Evolutionary conservation across 1,140 invertebrate species (phyloP).

Genomic region (Drosophila sechellia): DNA sequence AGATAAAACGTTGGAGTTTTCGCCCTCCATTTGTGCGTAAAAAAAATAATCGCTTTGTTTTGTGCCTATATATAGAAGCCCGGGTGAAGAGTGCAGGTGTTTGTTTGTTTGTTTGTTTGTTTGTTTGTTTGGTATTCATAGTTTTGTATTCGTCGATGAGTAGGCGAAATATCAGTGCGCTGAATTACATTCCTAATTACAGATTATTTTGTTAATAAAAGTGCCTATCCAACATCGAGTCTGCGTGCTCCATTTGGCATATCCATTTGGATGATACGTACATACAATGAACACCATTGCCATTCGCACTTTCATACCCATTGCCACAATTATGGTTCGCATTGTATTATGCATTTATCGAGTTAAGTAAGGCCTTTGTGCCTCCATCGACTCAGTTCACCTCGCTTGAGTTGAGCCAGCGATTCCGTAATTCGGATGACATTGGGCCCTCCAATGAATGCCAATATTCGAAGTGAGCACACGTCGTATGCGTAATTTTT

Average conservation of each 20-base stretch:
- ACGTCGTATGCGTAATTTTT: constrained; percentile 42
- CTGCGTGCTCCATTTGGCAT: not conserved
- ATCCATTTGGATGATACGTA: constrained; percentile 9
- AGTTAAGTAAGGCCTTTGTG: constrained; percentile 49
- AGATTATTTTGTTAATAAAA: constrained; percentile 72
- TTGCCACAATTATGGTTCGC: constrained; percentile 40
- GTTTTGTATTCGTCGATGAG: constrained; percentile 4
- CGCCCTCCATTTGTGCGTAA: not conserved
- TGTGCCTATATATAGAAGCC: constrained; percentile 6
- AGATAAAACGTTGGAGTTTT: constrained; percentile 29
- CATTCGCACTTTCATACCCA: constrained; percentile 17
- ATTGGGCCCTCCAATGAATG: constrained; percentile 14
- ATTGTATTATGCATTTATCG: constrained; percentile 55
- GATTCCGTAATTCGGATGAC: constrained; percentile 6
- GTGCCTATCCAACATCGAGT: constrained; percentile 17
- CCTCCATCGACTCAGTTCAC: constrained; percentile 22
- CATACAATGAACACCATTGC: constrained; percentile 1
- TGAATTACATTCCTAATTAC: constrained; percentile 51
- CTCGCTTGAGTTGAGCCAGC: constrained; percentile 20
- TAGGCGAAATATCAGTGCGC: not conserved
- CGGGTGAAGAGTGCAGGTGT: constrained; percentile 51
- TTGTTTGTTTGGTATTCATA: constrained; percentile 39
- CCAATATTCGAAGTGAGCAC: not conserved
- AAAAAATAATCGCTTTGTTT: not conserved
- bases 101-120: constrained; percentile 35